Percentiles rank a stretch among this genome's conserved stretches.
Evolutionary conservation across 2,797 vertebrate species (phyloP).

Genomic region (Brachymystax lenok): DNA sequence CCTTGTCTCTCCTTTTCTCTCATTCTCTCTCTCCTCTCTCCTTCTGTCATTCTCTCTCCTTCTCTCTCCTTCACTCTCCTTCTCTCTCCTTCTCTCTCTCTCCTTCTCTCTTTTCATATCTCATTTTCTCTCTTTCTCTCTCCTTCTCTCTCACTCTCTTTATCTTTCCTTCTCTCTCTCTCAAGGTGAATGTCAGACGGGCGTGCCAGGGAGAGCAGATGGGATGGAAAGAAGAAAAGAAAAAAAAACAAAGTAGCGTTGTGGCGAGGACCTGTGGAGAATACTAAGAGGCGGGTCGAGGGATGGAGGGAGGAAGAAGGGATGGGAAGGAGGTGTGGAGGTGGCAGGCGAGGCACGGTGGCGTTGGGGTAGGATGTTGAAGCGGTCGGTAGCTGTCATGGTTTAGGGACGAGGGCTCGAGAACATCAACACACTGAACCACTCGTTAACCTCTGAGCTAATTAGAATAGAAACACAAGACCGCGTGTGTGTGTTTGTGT

Average conservation of each 20-base stretch:
- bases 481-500: slow-evolving; percentile 43
- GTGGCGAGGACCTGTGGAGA: slow-evolving; percentile 29
- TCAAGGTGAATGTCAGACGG: slow-evolving; percentile 54
- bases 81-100: neutral
- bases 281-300: slow-evolving; percentile 24
- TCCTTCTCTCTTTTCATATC: no score
- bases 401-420: slow-evolving; percentile 29
- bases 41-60: no score
- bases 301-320: slow-evolving; percentile 5
- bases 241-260: slow-evolving; percentile 39
- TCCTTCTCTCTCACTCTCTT: neutral
- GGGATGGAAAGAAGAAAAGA: slow-evolving; percentile 45
- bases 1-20: no score
- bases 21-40: no score
- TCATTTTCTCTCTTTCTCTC: neutral
- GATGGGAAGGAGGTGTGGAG: neutral
- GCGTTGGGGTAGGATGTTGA: slow-evolving; percentile 25
- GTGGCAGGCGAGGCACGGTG: neutral
- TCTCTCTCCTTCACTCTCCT: neutral
- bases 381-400: slow-evolving; percentile 14
- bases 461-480: no score
- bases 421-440: slow-evolving; percentile 48
- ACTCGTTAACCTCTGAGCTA: slow-evolving; percentile 44
- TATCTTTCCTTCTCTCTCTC: neutral
- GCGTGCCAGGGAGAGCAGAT: slow-evolving; percentile 68